Percentiles rank a stretch among this genome's conserved stretches.
Conservation (phyloP, 2,888 invertebrate genomes). For the Leptinotarsa rubiginosa region DNA sequence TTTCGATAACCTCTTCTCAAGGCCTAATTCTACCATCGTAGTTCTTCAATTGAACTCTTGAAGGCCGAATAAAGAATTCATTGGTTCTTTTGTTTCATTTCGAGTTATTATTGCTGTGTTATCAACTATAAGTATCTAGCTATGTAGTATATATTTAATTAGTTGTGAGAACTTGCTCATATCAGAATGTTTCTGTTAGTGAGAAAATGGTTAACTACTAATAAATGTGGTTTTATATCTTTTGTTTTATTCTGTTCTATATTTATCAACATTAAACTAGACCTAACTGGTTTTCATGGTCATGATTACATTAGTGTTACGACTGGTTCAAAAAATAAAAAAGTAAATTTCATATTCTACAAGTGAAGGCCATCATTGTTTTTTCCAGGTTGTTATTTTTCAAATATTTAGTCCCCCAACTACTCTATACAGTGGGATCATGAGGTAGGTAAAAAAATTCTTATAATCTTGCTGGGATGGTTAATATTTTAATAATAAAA, state of each 20-base stretch:
- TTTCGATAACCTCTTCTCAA: slow-evolving; percentile 32
- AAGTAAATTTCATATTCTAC: not conserved
- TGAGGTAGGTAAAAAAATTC: too few relatives aligned
- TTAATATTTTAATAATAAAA: too few relatives aligned
- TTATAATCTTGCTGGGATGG: too few relatives aligned
- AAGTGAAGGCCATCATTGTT: not conserved
- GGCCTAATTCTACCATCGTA: slow-evolving; percentile 23
- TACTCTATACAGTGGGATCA: too few relatives aligned
- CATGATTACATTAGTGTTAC: not conserved
- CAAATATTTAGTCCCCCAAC: too few relatives aligned
- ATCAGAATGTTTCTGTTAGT: slow-evolving; percentile 4
- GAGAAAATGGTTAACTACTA: not conserved
- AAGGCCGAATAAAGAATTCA: slow-evolving; percentile 14
- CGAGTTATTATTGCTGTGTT: slow-evolving; percentile 11
- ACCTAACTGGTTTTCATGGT: slow-evolving; percentile 14
- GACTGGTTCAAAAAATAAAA: too few relatives aligned
- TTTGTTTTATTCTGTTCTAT: not conserved
- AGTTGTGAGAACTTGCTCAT: not conserved
- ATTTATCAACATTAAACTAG: not conserved
- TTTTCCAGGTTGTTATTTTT: too few relatives aligned
- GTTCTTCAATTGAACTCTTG: not conserved
- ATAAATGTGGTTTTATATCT: not conserved
- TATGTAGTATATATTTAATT: slow-evolving; percentile 1
- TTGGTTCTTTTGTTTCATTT: slow-evolving; percentile 16
- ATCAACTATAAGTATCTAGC: slow-evolving; percentile 11